Evolutionary conservation across 2,113 vertebrate genomes (phyloP).

Genomic region (Gambusia affinis): DNA sequence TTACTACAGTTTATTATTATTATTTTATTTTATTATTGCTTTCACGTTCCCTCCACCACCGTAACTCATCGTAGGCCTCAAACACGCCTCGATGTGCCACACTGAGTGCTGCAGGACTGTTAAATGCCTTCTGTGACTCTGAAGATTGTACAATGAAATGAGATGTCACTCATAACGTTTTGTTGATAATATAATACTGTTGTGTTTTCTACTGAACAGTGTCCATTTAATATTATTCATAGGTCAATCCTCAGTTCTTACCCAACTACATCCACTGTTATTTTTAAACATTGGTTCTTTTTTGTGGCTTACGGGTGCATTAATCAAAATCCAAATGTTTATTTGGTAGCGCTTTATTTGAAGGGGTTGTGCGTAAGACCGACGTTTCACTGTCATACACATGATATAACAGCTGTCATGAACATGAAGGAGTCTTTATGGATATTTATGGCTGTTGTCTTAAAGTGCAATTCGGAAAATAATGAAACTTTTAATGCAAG

Average conservation of each 20-base stretch:
- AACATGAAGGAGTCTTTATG: no score
- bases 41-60: constrained; percentile 14
- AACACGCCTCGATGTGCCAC: constrained; percentile 32
- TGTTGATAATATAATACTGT: constrained; percentile 18
- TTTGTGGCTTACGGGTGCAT: no score
- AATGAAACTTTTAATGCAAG: no score
- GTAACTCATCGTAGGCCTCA: constrained; percentile 16
- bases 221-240: constrained; percentile 4
- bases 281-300: no score
- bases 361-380: no score
- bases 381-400: no score
- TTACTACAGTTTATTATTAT: neutral
- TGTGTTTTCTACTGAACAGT: constrained; percentile 14
- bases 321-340: neutral
- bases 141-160: constrained; percentile 51
- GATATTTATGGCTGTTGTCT: no score
- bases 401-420: no score
- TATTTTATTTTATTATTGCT: neutral
- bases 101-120: constrained; percentile 32
- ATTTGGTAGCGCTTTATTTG: no score
- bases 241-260: neutral
- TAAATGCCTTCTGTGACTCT: constrained; percentile 62
- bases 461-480: no score
- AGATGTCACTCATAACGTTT: constrained; percentile 7
- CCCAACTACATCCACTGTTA: neutral